Evolutionary conservation across 2,888 invertebrate genomes (phyloP).

Genomic region (Netelia inedita): DNA sequence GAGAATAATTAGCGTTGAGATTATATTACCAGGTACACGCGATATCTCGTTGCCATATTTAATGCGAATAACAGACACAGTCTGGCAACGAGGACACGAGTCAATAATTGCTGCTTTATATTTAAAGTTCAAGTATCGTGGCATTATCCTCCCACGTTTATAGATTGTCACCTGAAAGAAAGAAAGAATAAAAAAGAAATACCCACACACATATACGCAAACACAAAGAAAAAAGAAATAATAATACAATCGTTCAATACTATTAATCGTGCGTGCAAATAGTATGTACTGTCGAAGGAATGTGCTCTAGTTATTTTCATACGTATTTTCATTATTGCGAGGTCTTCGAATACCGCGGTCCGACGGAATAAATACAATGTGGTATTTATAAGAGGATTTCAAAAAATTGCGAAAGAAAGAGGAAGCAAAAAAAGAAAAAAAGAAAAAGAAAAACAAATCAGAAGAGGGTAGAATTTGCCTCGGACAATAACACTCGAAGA

Average conservation of each 20-base stretch:
- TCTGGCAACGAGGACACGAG: conserved; percentile 19
- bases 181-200: conserved; percentile 41
- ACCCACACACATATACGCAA: conserved; percentile 19
- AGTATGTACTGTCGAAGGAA: conserved; percentile 64
- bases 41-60: conserved; percentile 12
- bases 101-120: conserved; percentile 31
- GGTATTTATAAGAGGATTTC: conserved; percentile 49
- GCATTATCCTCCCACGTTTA: neutral
- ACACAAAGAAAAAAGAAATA: conserved; percentile 53
- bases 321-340: conserved; percentile 70
- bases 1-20: neutral
- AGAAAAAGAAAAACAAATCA: neutral
- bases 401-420: neutral
- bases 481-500: conserved; percentile 34
- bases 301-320: conserved; percentile 71
- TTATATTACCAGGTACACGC: conserved; percentile 21
- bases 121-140: neutral
- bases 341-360: conserved; percentile 52
- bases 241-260: conserved; percentile 43
- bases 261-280: conserved; percentile 67
- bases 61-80: conserved; percentile 20
- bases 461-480: conserved; percentile 12
- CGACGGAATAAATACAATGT: conserved; percentile 46
- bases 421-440: conserved; percentile 14
- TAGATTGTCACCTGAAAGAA: neutral